Evolutionary conservation across 2,888 invertebrate genomes (phyloP).

Genomic region (Rhamnusium bicolor): DNA sequence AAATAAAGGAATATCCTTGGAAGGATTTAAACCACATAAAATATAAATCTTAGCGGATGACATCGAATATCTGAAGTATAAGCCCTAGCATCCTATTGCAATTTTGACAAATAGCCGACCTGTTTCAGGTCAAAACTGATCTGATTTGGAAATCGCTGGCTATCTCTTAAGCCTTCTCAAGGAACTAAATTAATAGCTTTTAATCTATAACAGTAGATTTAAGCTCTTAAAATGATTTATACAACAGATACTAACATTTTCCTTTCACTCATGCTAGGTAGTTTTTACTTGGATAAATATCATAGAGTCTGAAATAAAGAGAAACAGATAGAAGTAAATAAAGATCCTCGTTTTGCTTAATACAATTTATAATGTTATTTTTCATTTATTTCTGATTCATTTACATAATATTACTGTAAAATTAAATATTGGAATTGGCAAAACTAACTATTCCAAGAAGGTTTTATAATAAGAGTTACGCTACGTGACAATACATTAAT

Average conservation of each 20-base stretch:
- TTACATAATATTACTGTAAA: neutral
- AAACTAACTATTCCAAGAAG: neutral
- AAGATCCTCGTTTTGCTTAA: constrained; percentile 23
- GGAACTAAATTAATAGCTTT: constrained; percentile 27
- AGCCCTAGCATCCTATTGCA: constrained; percentile 8
- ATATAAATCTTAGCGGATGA: constrained; percentile 16
- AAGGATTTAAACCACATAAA: constrained; percentile 4
- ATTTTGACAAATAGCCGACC: constrained; percentile 21
- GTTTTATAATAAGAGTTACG: neutral
- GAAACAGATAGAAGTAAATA: constrained; percentile 19
- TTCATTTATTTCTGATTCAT: neutral
- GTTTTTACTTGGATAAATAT: constrained; percentile 12
- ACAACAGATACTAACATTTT: neutral
- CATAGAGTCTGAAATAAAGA: neutral
- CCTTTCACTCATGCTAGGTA: neutral
- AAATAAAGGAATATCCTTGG: neutral
- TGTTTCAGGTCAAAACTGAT: neutral
- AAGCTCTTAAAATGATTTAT: constrained; percentile 18
- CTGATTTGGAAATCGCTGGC: constrained; percentile 18
- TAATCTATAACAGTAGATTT: constrained; percentile 21
- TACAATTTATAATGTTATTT: constrained; percentile 14
- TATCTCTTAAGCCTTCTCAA: constrained; percentile 18
- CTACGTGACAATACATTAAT: neutral
- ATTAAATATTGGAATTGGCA: neutral
- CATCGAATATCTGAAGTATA: neutral